Percentiles rank a stretch among this genome's conserved stretches.
These are phyloP conservation scores for Drosophila cognata DNA, from an alignment of 2,888 invertebrate genomes.

Conservation along the genomic window DNA sequence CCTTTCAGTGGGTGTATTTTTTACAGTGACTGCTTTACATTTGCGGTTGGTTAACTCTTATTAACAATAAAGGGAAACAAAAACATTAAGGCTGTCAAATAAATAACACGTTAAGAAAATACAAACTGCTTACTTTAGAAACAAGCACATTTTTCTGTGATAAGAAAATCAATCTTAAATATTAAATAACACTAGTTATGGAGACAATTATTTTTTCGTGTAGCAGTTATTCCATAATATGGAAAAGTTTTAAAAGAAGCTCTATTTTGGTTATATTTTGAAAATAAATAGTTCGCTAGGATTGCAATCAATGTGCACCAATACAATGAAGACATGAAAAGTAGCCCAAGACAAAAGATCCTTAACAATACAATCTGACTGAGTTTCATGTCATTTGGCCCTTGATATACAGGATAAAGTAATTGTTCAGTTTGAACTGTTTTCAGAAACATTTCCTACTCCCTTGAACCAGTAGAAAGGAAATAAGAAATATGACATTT, in stretches of 20 bases:
- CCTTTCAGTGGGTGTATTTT: neutral
- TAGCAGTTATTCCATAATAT: neutral
- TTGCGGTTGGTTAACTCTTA: constrained; percentile 43
- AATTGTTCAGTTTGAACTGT: neutral
- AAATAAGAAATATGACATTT: neutral
- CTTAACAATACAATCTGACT: neutral
- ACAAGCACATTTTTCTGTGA: neutral
- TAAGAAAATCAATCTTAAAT: neutral
- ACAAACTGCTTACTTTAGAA: neutral
- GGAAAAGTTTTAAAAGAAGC: neutral
- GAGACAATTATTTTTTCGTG: neutral
- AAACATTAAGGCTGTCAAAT: neutral
- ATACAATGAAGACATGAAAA: neutral
- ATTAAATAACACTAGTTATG: neutral
- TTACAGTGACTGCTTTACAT: constrained; percentile 2
- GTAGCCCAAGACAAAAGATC: neutral
- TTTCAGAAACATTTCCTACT: neutral
- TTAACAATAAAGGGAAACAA: constrained; percentile 19
- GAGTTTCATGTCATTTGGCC: neutral
- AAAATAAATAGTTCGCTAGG: neutral
- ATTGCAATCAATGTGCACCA: neutral
- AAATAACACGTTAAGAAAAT: neutral
- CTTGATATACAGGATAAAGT: neutral
- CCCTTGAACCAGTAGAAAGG: neutral
- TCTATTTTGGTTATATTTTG: neutral